Evolutionary conservation across 2,113 vertebrate genomes (phyloP).

Genomic region (Antechinus flavipes): DNA sequence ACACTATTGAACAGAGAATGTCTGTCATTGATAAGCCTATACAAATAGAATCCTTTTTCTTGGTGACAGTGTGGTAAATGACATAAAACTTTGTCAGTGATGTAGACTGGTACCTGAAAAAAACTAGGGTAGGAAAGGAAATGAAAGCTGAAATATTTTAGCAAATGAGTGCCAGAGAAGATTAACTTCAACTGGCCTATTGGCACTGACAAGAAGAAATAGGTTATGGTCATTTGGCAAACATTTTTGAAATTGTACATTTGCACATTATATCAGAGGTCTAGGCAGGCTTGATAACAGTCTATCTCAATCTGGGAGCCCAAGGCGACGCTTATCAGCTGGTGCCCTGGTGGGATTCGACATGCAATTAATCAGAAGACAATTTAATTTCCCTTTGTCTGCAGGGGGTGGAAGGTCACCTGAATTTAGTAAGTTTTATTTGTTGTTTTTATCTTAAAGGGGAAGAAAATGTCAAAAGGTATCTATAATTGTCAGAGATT

Average conservation of each 20-base stretch:
- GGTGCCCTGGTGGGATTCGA: not conserved
- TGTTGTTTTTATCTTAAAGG: slow-evolving; percentile 65
- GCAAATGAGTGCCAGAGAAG: slow-evolving; percentile 29
- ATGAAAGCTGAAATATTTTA: slow-evolving; percentile 44
- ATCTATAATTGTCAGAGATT: slow-evolving; percentile 47
- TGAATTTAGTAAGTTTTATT: slow-evolving; percentile 42
- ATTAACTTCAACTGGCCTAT: slow-evolving; percentile 6
- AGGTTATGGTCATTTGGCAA: slow-evolving; percentile 4
- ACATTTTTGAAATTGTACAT: slow-evolving; percentile 10
- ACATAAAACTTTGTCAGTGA: slow-evolving; percentile 27
- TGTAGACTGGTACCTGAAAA: slow-evolving; percentile 38
- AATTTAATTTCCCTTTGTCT: slow-evolving; percentile 57
- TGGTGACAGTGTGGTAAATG: slow-evolving; percentile 45
- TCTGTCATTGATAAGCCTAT: slow-evolving; percentile 69
- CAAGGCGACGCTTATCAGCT: slow-evolving; percentile 43
- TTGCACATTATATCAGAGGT: slow-evolving; percentile 27
- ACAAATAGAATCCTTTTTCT: slow-evolving; percentile 12
- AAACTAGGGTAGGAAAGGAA: not conserved
- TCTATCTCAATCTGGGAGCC: not conserved
- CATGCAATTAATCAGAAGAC: slow-evolving; percentile 52
- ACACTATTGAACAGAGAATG: slow-evolving; percentile 52
- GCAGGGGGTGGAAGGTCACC: not conserved
- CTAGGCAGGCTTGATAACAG: slow-evolving; percentile 15
- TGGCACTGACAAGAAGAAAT: slow-evolving; percentile 45
- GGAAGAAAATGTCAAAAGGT: slow-evolving; percentile 41